phyloP scores from a whole-genome alignment of 1,140 invertebrate species.

The Drosophila pallidifrons region DNA sequence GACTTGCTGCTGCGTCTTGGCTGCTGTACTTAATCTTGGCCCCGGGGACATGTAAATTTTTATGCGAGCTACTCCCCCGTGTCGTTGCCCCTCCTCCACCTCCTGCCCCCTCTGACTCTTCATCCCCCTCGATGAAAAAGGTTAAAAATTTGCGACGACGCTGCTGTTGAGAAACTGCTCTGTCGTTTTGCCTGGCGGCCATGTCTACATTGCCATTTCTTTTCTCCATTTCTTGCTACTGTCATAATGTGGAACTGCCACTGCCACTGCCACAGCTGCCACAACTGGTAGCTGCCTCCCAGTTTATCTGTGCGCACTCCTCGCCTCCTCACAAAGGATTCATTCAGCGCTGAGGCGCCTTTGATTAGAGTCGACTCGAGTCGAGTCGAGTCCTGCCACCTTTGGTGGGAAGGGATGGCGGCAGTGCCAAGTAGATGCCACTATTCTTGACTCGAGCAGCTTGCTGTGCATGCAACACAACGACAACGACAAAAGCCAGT shows the following conservation, averaged over 20 bases:
- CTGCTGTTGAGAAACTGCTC: constrained; percentile 14
- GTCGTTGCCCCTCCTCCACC: not conserved
- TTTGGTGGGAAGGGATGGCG: constrained; percentile 46
- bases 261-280: constrained; percentile 1
- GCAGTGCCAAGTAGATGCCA: constrained; percentile 21
- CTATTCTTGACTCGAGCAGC: constrained; percentile 48
- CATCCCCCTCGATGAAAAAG: not conserved
- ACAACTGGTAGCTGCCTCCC: constrained; percentile 3
- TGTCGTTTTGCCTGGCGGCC: constrained; percentile 57
- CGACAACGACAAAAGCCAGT: constrained; percentile 3
- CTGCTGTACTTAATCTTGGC: constrained; percentile 82
- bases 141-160: constrained; percentile 28
- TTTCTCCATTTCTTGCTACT: constrained; percentile 38
- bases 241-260: constrained; percentile 45
- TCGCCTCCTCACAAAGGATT: constrained; percentile 75
- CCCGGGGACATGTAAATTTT: constrained; percentile 84
- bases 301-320: constrained; percentile 70
- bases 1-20: constrained; percentile 51
- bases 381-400: constrained; percentile 62
- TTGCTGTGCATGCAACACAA: constrained; percentile 29
- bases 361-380: constrained; percentile 73
- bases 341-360: constrained; percentile 76
- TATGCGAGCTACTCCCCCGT: constrained; percentile 63
- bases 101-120: not conserved
- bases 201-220: constrained; percentile 80